phyloP scores from a whole-genome alignment of 2,888 invertebrate species.

The Allolobophora icterica region DNA sequence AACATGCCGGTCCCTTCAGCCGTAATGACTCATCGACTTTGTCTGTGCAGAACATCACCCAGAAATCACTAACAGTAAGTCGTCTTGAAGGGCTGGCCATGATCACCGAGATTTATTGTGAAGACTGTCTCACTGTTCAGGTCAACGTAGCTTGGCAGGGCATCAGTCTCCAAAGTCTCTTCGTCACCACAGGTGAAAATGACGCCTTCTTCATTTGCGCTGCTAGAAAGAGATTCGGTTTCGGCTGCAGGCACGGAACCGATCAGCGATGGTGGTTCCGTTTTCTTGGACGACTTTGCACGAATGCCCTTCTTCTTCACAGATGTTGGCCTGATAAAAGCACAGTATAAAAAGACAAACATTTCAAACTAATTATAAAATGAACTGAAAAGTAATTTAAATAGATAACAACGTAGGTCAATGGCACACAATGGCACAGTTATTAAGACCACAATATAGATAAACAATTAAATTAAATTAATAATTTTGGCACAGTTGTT shows the following conservation, averaged over 20 bases:
- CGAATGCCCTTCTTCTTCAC: constrained; percentile 6
- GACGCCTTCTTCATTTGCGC: neutral
- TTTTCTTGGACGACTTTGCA: neutral
- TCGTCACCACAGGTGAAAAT: neutral
- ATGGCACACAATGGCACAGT: neutral
- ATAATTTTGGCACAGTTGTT: neutral
- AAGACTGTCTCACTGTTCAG: neutral
- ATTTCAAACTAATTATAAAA: neutral
- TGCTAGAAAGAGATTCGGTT: neutral
- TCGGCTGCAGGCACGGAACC: neutral
- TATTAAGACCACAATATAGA: neutral
- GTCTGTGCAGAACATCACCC: neutral
- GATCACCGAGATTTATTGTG: neutral
- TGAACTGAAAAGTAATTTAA: neutral
- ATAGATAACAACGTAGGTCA: neutral
- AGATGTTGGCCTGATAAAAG: neutral
- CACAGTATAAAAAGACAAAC: neutral
- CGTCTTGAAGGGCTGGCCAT: constrained; percentile 18
- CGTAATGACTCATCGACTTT: neutral
- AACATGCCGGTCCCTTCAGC: neutral
- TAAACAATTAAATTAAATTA: neutral
- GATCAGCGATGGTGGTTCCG: neutral
- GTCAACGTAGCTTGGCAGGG: constrained; percentile 8
- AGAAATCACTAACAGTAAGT: constrained; percentile 13
- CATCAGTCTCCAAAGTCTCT: neutral